These are phyloP conservation scores for Macheiramphus alcinus DNA, from an alignment of 2,113 vertebrate species.

Conservation along the genomic window DNA sequence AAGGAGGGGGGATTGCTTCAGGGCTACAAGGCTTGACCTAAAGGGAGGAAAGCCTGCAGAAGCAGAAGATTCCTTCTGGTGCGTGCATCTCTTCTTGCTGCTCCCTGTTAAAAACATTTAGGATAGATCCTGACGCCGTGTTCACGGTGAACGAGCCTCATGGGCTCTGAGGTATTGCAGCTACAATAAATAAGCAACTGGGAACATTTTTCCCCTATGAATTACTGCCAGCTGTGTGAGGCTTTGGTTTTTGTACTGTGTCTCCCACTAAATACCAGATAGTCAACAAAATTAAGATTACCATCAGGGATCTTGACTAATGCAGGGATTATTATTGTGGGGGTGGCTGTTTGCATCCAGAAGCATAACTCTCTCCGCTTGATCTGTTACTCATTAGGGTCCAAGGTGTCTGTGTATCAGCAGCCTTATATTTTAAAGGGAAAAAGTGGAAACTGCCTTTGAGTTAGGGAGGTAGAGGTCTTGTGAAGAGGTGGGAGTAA, in stretches of 20 bases:
- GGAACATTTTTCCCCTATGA: background rate
- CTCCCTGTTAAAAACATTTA: background rate
- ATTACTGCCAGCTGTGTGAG: slow-evolving; percentile 9
- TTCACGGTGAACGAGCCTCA: background rate
- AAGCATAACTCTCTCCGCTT: background rate
- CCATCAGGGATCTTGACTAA: slow-evolving; percentile 7
- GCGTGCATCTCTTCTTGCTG: background rate
- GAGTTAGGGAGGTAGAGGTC: background rate
- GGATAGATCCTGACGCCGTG: rapidly evolving
- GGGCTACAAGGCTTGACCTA: background rate
- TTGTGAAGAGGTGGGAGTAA: background rate
- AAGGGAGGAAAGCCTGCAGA: background rate
- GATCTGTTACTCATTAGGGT: background rate
- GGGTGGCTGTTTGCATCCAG: background rate
- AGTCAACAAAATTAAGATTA: slow-evolving; percentile 41
- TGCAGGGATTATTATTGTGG: background rate
- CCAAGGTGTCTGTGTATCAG: background rate
- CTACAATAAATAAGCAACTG: background rate
- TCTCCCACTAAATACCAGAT: slow-evolving; percentile 17
- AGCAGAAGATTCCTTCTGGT: background rate
- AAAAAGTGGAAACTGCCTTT: background rate
- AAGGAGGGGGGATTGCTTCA: background rate
- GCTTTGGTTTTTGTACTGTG: background rate
- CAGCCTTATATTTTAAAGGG: background rate
- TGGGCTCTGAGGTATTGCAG: background rate